Base-by-base conservation (phyloP, 2,797 vertebrate genomes). In the Acrocephalus scirpaceus region DNA sequence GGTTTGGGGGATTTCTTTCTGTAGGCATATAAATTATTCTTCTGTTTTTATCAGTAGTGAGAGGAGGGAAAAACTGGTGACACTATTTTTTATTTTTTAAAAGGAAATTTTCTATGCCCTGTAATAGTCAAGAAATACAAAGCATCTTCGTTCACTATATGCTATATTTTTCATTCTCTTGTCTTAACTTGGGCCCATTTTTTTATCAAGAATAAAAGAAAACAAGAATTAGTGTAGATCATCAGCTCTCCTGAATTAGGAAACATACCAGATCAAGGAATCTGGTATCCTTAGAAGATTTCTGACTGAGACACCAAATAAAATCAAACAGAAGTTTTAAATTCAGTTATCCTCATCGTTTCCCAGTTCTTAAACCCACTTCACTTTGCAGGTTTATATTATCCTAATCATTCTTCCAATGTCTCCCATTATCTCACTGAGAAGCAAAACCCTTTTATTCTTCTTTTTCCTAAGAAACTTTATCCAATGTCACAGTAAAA, bases 1-100 rank as follows among this genome's bases (percentile, higher is more conserved):
- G 1, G 1, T 36, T 22, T 7, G 10, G 6, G 2, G 1, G 1
- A 11, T 5, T 22, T 21, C 48, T 76, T 64, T 50, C 29, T 64
- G 9, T 40, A 72, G 21, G 7, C 48, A 82, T 42, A 62, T 30
- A 64, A 76, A 60, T 30, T 89, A 53, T 15, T 67, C 16, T 86
- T 80, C 42, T 45, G 5, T 4, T 75, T 86, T 74, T 56, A 57
- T 7, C 11, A 42, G 11, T 5, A 13, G 11, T 71, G 26, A 51
- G 23, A 80, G 21, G 9, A 81, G 11, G 7, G 19, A 84, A 30
- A 86, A 90, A 57, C 7, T 60, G 18, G 8, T 77, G 26, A 30
- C 29, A 44, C 50, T 32, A 9, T 1, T 48, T 44, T 34, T 7
- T 53, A 11, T 54, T 61, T 51, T 44, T 7, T 7, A 11, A 16